phyloP scores from a whole-genome alignment of 1,140 invertebrate genomes.

The Drosophila pandora region DNA sequence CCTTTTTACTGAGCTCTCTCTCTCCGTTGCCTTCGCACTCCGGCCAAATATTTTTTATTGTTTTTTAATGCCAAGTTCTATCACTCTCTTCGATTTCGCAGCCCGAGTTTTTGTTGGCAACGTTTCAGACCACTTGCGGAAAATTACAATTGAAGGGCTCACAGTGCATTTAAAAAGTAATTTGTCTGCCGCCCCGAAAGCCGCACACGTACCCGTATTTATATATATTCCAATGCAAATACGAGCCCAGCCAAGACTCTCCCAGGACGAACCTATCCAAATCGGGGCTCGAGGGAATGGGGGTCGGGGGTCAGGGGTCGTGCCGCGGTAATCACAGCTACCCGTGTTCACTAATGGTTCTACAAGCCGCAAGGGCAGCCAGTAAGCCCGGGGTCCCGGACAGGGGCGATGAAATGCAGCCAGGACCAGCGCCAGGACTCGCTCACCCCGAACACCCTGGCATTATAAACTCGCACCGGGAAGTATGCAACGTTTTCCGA shows the following conservation, averaged over 20 bases:
- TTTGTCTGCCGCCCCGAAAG: slow-evolving; percentile 78
- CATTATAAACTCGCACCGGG: slow-evolving; percentile 66
- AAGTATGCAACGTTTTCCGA: slow-evolving; percentile 57
- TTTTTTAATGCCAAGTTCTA: slow-evolving; percentile 73
- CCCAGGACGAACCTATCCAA: slow-evolving; percentile 16
- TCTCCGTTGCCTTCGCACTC: slow-evolving; percentile 1
- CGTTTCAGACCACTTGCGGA: slow-evolving; percentile 68
- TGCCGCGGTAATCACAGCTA: slow-evolving; percentile 67
- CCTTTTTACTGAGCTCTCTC: slow-evolving; percentile 28
- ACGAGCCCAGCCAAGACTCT: slow-evolving; percentile 40
- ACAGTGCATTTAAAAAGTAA: slow-evolving; percentile 83
- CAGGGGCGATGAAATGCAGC: slow-evolving; percentile 69
- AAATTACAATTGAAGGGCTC: slow-evolving; percentile 80
- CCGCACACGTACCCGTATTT: slow-evolving; percentile 64
- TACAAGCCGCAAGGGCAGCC: slow-evolving; percentile 81
- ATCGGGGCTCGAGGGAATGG: background rate
- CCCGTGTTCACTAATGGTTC: slow-evolving; percentile 83
- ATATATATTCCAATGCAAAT: slow-evolving; percentile 80
- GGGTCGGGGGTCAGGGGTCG: background rate
- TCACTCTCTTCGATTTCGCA: slow-evolving; percentile 26
- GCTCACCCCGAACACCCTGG: slow-evolving; percentile 31
- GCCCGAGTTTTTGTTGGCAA: slow-evolving; percentile 56
- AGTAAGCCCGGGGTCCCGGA: slow-evolving; percentile 39
- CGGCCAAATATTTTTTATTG: slow-evolving; percentile 66
- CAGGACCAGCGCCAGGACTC: slow-evolving; percentile 11